These are phyloP conservation scores for Apostichopus japonicus DNA, from an alignment of 35 echinoderm and acorn worm species.

Conservation along the genomic window DNA sequence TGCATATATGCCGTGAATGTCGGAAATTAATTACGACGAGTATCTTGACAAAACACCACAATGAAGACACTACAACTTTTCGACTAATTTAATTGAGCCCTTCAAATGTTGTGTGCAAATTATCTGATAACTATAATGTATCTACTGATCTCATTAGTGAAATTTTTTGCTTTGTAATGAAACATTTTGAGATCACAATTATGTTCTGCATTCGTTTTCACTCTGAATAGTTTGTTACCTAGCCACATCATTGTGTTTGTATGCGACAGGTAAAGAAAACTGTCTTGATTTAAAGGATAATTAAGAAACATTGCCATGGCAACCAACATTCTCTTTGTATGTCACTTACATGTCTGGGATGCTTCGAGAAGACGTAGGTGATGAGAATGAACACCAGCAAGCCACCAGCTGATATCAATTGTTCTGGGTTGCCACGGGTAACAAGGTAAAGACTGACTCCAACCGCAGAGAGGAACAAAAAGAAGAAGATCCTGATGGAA, in stretches of 20 bases:
- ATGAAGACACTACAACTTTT: too few relatives aligned
- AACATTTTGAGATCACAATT: too few relatives aligned
- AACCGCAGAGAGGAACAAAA: conserved; percentile 52
- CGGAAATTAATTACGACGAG: too few relatives aligned
- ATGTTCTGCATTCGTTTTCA: not conserved
- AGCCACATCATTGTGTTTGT: not conserved
- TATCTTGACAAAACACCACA: too few relatives aligned
- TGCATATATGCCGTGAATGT: too few relatives aligned
- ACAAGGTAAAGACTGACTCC: conserved; percentile 62
- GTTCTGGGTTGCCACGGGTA: conserved; percentile 76
- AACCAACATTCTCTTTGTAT: not conserved
- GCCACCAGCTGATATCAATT: conserved; percentile 86
- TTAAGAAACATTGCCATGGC: not conserved
- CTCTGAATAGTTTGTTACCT: not conserved
- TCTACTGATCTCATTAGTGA: too few relatives aligned
- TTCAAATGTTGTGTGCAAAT: too few relatives aligned
- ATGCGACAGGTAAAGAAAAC: too few relatives aligned
- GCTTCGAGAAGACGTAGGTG: conserved; percentile 78
- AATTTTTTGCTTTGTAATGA: too few relatives aligned
- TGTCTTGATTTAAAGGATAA: not conserved
- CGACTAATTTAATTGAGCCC: too few relatives aligned
- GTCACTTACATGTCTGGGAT: conserved; percentile 81
- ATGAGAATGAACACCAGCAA: conserved; percentile 81
- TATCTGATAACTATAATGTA: too few relatives aligned
- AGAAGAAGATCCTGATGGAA: conserved; percentile 66